phyloP scores from a whole-genome alignment of 2,113 vertebrate species.

The Pitta sordida region DNA sequence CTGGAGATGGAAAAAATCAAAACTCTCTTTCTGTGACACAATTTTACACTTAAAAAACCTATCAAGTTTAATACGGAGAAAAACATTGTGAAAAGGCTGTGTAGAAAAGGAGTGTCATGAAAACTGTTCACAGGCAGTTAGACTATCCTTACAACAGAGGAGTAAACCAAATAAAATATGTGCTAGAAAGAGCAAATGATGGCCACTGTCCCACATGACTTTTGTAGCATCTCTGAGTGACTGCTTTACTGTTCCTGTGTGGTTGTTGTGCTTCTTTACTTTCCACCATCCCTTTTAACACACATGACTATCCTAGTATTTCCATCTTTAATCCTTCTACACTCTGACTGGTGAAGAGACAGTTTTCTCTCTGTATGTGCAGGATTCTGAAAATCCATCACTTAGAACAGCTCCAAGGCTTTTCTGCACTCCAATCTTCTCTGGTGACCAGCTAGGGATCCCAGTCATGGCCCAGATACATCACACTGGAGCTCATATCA shows the following conservation, averaged over 20 bases:
- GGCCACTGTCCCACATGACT: neutral
- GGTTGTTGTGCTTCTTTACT: neutral
- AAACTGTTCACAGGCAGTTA: neutral
- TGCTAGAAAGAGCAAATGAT: neutral
- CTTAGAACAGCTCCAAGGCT: neutral
- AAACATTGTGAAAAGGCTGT: neutral
- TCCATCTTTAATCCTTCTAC: neutral
- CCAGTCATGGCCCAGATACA: neutral
- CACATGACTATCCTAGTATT: neutral
- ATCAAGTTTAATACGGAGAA: neutral
- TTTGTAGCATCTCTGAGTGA: neutral
- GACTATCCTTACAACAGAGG: neutral
- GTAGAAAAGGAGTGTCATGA: neutral
- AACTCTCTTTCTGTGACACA: neutral
- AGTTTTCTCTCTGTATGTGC: neutral
- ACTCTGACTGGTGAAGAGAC: neutral
- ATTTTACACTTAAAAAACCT: neutral
- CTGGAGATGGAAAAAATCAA: neutral
- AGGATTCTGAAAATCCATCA: neutral
- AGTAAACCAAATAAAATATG: neutral
- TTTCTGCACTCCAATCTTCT: neutral
- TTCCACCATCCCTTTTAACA: neutral
- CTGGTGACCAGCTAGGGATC: neutral
- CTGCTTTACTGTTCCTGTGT: rapidly evolving
- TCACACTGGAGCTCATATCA: neutral